These are phyloP conservation scores for Chlamydotis undulata DNA, from an alignment of 2,113 vertebrate genomes.

Conservation along the genomic window DNA sequence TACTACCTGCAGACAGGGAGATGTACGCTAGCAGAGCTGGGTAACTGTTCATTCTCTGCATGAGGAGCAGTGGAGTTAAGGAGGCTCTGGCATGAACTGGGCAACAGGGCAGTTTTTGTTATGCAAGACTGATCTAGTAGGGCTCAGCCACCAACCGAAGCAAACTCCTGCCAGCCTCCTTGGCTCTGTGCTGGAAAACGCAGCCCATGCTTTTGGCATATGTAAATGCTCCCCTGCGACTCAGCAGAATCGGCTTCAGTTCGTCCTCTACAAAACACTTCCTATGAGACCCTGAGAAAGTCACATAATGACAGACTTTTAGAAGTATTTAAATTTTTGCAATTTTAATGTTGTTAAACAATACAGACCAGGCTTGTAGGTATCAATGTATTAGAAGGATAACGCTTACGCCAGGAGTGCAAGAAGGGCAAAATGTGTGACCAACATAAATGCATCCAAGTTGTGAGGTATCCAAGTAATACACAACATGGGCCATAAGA, in stretches of 20 bases:
- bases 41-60: neutral
- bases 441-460: neutral
- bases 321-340: neutral
- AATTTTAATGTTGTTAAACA: neutral
- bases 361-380: rapidly evolving
- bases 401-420: neutral
- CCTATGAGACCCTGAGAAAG: neutral
- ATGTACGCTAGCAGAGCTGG: neutral
- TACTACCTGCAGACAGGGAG: neutral
- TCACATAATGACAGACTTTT: neutral
- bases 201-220: neutral
- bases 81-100: neutral
- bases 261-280: neutral
- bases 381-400: neutral
- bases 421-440: neutral
- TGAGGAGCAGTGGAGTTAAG: neutral
- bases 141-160: neutral
- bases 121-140: neutral
- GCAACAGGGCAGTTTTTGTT: neutral
- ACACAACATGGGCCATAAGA: neutral
- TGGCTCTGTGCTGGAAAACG: neutral
- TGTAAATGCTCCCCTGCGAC: neutral
- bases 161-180: neutral
- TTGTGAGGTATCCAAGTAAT: neutral
- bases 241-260: neutral